These are phyloP conservation scores for Cetonia aurata DNA, from an alignment of 2,888 invertebrate genomes.

Conservation along the genomic window DNA sequence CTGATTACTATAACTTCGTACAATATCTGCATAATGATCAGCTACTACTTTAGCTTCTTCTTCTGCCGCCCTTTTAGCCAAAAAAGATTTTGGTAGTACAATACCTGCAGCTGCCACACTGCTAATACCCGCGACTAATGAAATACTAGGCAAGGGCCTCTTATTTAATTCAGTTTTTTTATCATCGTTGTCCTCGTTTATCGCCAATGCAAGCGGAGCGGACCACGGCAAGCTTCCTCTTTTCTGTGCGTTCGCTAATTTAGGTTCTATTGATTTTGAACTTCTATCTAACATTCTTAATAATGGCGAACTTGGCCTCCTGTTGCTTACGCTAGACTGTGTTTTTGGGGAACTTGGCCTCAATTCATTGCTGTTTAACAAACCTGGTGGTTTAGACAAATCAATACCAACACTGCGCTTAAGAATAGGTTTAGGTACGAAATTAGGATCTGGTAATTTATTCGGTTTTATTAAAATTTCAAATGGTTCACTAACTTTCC, in stretches of 20 bases:
- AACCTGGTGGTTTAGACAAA: conserved; percentile 35
- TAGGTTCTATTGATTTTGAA: conserved; percentile 1
- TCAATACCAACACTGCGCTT: conserved; percentile 67
- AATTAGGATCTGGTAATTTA: conserved; percentile 78
- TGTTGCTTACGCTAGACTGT: not conserved
- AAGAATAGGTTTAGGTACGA: conserved; percentile 83
- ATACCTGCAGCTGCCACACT: conserved; percentile 62
- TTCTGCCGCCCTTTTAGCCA: conserved; percentile 65
- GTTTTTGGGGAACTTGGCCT: not conserved
- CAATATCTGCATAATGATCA: conserved; percentile 85
- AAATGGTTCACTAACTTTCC: conserved; percentile 68
- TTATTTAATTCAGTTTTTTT: conserved; percentile 1
- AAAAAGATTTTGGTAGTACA: conserved; percentile 58
- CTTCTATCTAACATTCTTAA: conserved; percentile 5
- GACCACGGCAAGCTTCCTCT: conserved; percentile 45
- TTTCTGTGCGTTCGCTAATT: not conserved
- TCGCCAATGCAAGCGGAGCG: conserved; percentile 55
- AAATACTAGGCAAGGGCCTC: conserved; percentile 50
- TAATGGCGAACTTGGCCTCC: conserved; percentile 13
- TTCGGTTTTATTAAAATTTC: conserved; percentile 72
- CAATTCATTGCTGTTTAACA: not conserved
- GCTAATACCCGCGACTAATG: conserved; percentile 59
- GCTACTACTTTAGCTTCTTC: conserved; percentile 80
- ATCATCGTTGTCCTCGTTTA: not conserved
- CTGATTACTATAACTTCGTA: conserved; percentile 74